Base-by-base conservation (phyloP, 1,140 invertebrate genomes). In the Chelonus insularis region DNA sequence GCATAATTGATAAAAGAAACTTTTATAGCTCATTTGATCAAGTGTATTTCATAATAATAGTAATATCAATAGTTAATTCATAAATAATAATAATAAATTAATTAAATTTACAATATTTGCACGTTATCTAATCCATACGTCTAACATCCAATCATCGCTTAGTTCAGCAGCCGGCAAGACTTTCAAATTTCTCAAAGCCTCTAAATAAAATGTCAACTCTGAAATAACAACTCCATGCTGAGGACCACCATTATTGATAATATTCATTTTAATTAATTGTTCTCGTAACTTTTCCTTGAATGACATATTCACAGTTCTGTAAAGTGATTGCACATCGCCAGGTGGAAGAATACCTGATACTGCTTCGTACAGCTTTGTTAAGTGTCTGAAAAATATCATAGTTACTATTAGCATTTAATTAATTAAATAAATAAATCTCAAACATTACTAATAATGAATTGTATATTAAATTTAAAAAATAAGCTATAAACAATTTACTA, bases 191-290 rank as follows among this genome's bases (percentile, higher is more conserved):
- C 91, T 89, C 63, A 98, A 84, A 67, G 93, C 96, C 80, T 97
- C 92, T 62, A 95, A 86, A 80, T 98, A 99, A 84, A 97, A 98
- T 47, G 92, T 94, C 70, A 98, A 82, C 85, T 99, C 96, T 20
- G 94, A 94, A 21, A 91, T 96, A 2, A 98, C 96, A 65, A 97
- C 88, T 47, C 95, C 96, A 78, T 98, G 95, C 73, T 97, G 93
- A 0, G 96, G 95, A 29, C 95, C 95, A 39, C 95, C 96, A 82
- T 98, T 94, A 69, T 95, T 96, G 18, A 90, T 88, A 63, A 98
- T 93, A 74, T 94, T 94, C 81, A 96, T 88, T 76, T 89, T 90
- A 0, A 86, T 70, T 57, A 98, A 78, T 71, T 96, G 93, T 68
- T 95, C 87, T 75, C 90, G 83, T 62, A 98, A 81, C 69, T 92